These are phyloP conservation scores for Rhinolophus sinicus DNA, from an alignment of 2,113 vertebrate genomes.

Conservation along the genomic window DNA sequence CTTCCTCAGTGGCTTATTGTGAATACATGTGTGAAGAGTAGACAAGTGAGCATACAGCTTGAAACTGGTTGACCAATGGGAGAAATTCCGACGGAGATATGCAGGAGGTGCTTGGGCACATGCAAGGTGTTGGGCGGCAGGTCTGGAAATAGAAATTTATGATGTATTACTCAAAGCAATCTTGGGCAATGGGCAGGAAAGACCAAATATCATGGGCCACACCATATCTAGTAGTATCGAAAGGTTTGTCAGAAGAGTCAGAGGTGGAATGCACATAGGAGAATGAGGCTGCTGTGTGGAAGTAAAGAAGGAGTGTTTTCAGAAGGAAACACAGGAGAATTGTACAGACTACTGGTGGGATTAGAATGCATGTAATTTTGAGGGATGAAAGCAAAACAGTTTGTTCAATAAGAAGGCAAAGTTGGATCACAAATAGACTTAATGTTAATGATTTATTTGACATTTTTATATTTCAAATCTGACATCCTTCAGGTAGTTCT, in stretches of 20 bases:
- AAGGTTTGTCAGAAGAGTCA: neutral
- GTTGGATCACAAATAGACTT: neutral
- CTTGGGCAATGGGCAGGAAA: neutral
- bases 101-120: neutral
- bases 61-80: neutral
- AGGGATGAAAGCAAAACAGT: neutral
- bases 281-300: no score
- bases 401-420: neutral
- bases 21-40: neutral
- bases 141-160: no score
- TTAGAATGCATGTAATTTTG: neutral
- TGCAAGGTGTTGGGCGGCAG: neutral
- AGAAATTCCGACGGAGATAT: neutral
- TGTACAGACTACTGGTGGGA: accelerated
- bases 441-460: no score
- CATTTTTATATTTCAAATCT: neutral
- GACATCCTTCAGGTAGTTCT: neutral
- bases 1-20: neutral
- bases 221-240: neutral
- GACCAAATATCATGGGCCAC: no score
- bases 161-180: neutral
- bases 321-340: neutral
- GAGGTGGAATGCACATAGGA: neutral
- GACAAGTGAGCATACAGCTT: no score
- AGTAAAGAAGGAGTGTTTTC: no score